Evolutionary conservation across 2,888 invertebrate species (phyloP), one percentile per base, ranked within the genome.

Genomic region (Eupeodes latifasciatus): DNA sequence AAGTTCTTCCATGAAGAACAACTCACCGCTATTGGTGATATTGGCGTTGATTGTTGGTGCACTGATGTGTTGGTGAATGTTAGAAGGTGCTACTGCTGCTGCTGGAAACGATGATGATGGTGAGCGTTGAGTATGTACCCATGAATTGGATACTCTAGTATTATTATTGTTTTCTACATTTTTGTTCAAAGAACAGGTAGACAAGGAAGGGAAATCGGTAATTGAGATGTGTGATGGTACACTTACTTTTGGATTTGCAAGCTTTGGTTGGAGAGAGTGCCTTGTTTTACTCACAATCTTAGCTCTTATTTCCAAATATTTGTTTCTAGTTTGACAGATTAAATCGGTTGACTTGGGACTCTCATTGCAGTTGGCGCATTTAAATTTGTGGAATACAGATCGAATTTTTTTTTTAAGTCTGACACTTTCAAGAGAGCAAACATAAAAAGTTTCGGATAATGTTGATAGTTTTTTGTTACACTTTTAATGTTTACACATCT

Each of bases 331-430:
- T 36, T 36, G 36, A 36, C 36, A 36, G 36, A 36, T 36, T 36
- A 6, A 36, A 36, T 36, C 36, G 36, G 36, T 36, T 36, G 36
- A 36, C 6, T 36, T 36, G 36, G 4, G 36, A 36, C 36, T 36
- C 36, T 36, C 53, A 6, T 82, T 84, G 27, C 90, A 90, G 27
- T 89, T 88, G 51, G 80, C 82, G 72, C 84, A 90, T 57, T 82
- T 77, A 40, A 66, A 12, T 44, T 59, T 66, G 14, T 67, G 79
- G 47, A 89, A 81, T 6, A 89, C 34, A 71, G 75, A 67, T 74
- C 67, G 84, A 12, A 83, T 62, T 9, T 76, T 55, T 2, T 16
- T 55, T 16, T 55, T 55, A n/a, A 55, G 5, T 55, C 55, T 14
- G 34, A 14, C 59, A 59, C 12, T 34, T 59, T 59, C 59, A 34